A percentile compares a stretch with the other conserved stretches of the same genome.
These are phyloP conservation scores for Orchesellides sinensis DNA, from an alignment of 2,888 invertebrate genomes.

Conservation along the genomic window DNA sequence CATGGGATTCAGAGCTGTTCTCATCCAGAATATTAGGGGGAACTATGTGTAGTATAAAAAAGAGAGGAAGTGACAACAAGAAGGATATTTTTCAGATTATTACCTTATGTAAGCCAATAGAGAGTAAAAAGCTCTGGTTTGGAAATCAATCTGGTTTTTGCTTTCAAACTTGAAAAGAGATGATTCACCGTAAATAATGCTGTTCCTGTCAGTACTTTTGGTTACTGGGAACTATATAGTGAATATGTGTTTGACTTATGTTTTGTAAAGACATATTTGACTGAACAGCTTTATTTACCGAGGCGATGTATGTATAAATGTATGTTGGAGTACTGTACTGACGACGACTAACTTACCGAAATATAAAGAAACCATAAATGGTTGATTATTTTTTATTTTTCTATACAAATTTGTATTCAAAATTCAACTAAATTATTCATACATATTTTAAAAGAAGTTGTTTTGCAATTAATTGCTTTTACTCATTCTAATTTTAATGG, in stretches of 20 bases:
- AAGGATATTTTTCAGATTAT: conserved; percentile 52
- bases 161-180: conserved; percentile 40
- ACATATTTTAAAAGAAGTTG: conserved; percentile 13
- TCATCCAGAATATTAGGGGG: conserved; percentile 95
- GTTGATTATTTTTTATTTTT: no score
- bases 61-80: conserved; percentile 69
- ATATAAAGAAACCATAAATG: no score
- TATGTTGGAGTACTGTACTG: no score
- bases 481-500: conserved; percentile 40
- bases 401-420: no score
- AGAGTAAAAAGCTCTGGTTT: no score
- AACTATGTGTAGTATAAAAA: no score
- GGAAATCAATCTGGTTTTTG: conserved; percentile 56
- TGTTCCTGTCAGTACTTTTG: background rate
- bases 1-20: conserved; percentile 93
- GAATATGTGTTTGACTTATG: no score
- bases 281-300: no score
- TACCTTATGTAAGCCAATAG: conserved; percentile 35
- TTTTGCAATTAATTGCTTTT: conserved; percentile 42
- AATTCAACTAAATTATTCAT: background rate
- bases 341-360: no score
- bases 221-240: no score
- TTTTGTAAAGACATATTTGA: no score
- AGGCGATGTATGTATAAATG: no score
- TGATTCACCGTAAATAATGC: conserved; percentile 41